Percentiles rank a stretch among this genome's conserved stretches.
These are phyloP conservation scores for Thumatha senex DNA, from an alignment of 2,888 invertebrate genomes.

Conservation along the genomic window DNA sequence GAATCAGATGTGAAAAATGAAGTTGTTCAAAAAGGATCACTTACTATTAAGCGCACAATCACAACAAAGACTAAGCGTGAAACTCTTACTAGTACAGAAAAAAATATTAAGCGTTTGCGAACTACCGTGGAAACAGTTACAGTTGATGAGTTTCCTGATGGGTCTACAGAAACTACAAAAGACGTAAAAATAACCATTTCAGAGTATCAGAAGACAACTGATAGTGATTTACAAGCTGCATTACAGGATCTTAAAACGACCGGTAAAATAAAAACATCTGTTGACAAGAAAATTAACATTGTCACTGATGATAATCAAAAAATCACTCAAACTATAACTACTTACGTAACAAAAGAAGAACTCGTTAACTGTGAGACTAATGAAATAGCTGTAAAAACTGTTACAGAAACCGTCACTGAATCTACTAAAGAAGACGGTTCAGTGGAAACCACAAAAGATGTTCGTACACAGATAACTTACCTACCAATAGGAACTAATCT, in stretches of 20 bases:
- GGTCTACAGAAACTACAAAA: conserved; percentile 81
- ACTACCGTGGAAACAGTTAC: conserved; percentile 82
- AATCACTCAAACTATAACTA: conserved; percentile 71
- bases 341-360: conserved; percentile 75
- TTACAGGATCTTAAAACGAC: conserved; percentile 68
- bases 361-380: conserved; percentile 61
- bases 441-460: conserved; percentile 75
- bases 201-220: conserved; percentile 75
- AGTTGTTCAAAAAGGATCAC: conserved; percentile 57
- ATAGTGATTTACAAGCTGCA: conserved; percentile 73
- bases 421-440: conserved; percentile 68
- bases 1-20: conserved; percentile 71
- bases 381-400: conserved; percentile 74
- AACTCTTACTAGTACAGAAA: conserved; percentile 76
- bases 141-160: conserved; percentile 77
- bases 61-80: conserved; percentile 76
- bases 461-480: conserved; percentile 76
- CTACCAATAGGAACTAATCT: conserved; percentile 71
- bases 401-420: conserved; percentile 75
- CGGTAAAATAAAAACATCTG: conserved; percentile 70
- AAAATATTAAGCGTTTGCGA: conserved; percentile 81
- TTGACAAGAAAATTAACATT: conserved; percentile 77
- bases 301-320: conserved; percentile 72
- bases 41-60: conserved; percentile 66
- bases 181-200: conserved; percentile 80